Conservation (phyloP, 2,113 vertebrate genomes). For the Macquaria ambigua region DNA sequence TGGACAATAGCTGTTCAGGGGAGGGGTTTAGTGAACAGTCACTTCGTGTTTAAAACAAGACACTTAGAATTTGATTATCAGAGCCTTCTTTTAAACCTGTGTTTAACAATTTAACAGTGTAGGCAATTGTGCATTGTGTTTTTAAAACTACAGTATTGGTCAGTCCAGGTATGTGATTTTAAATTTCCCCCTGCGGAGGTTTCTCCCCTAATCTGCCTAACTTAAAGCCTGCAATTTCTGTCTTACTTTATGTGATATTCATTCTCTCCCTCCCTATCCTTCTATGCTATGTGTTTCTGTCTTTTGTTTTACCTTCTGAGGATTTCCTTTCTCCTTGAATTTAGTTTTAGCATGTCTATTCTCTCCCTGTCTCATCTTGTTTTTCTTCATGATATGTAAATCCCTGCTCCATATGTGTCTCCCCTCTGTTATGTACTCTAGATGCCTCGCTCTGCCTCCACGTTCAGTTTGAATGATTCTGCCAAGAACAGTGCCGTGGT, state of each 20-base stretch:
- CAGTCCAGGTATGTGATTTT: neutral
- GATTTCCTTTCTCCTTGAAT: neutral
- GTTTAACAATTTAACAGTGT: neutral
- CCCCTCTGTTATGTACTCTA: conserved; percentile 79
- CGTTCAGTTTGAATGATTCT: conserved; percentile 85
- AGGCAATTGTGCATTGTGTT: neutral
- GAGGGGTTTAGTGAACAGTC: neutral
- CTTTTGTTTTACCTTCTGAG: neutral
- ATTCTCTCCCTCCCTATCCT: neutral
- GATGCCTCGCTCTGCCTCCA: conserved; percentile 88
- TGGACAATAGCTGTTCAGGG: neutral
- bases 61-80: neutral
- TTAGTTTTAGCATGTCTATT: neutral
- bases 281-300: neutral
- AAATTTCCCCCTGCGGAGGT: neutral
- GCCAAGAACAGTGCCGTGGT: conserved; percentile 81
- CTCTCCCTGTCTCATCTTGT: neutral
- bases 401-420: conserved; percentile 52
- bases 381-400: conserved; percentile 34
- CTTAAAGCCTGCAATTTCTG: neutral
- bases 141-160: neutral
- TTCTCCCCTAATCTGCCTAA: neutral
- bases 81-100: neutral
- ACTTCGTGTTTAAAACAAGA: neutral
- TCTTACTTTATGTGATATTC: neutral